Evolutionary conservation across 2,797 vertebrate species (phyloP).

Genomic region (Caiman crocodilus): DNA sequence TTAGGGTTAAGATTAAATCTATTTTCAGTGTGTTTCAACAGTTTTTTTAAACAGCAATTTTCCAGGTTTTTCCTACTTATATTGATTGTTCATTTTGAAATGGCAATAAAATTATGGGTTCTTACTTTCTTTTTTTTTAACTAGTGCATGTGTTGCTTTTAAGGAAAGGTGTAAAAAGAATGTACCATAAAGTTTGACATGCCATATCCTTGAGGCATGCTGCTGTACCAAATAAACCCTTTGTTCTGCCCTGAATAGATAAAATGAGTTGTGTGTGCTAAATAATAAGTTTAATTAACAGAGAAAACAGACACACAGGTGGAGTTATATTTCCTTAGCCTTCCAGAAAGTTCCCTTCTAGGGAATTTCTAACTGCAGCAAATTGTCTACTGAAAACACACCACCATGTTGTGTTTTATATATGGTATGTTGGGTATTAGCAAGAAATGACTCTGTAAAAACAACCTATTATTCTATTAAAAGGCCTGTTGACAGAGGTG

Average conservation of each 20-base stretch:
- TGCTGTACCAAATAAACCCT: neutral
- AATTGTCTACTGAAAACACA: neutral
- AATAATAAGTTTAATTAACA: neutral
- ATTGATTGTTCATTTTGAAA: neutral
- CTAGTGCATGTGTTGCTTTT: neutral
- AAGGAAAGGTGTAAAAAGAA: neutral
- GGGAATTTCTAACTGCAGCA: neutral
- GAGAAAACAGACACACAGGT: neutral
- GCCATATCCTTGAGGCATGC: neutral
- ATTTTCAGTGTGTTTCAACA: neutral
- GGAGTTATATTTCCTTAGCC: neutral
- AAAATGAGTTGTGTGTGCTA: neutral
- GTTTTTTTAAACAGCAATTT: neutral
- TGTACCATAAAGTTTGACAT: neutral
- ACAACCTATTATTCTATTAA: neutral
- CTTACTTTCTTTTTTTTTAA: neutral
- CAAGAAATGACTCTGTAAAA: neutral
- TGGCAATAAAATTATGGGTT: rapidly evolving
- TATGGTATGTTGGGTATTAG: neutral
- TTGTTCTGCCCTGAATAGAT: neutral
- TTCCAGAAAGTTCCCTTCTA: neutral
- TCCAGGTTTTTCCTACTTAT: rapidly evolving
- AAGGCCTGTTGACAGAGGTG: neutral
- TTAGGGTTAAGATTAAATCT: neutral
- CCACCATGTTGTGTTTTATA: neutral